These are phyloP conservation scores for Trissolcus brochymenae DNA, from an alignment of 2,888 invertebrate genomes.

Conservation along the genomic window DNA sequence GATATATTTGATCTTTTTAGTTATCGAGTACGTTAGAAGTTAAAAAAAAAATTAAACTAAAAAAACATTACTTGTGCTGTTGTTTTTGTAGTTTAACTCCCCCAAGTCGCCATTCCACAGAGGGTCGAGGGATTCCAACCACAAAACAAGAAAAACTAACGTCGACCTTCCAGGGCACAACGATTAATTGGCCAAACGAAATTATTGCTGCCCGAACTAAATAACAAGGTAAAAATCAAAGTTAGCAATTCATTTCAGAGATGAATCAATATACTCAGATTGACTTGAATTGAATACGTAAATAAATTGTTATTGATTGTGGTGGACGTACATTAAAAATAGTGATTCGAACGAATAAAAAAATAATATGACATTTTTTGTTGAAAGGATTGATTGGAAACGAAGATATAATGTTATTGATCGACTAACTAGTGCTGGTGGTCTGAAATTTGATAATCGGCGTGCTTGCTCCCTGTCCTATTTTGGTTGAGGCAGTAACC, in stretches of 20 bases:
- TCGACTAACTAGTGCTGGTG: constrained; percentile 73
- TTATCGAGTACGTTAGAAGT: neutral
- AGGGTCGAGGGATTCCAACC: constrained; percentile 78
- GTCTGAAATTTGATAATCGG: constrained; percentile 78
- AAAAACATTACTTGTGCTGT: constrained; percentile 62
- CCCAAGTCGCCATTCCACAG: constrained; percentile 78
- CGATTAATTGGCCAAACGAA: constrained; percentile 79
- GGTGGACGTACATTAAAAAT: no score
- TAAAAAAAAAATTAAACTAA: neutral
- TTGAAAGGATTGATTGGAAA: neutral
- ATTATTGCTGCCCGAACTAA: constrained; percentile 79
- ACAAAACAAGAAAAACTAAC: constrained; percentile 78
- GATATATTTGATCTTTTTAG: neutral
- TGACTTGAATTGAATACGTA: no score
- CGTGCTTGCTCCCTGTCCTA: constrained; percentile 80
- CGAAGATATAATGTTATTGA: constrained; percentile 28
- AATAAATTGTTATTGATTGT: no score
- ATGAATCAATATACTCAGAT: no score
- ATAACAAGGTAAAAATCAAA: neutral
- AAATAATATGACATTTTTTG: no score
- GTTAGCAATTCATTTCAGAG: no score
- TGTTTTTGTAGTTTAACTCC: constrained; percentile 73
- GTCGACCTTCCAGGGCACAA: constrained; percentile 78
- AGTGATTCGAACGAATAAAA: no score
- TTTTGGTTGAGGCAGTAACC: constrained; percentile 81